Evolutionary conservation across 2,113 vertebrate genomes (phyloP).

Genomic region (Empidonax traillii): DNA sequence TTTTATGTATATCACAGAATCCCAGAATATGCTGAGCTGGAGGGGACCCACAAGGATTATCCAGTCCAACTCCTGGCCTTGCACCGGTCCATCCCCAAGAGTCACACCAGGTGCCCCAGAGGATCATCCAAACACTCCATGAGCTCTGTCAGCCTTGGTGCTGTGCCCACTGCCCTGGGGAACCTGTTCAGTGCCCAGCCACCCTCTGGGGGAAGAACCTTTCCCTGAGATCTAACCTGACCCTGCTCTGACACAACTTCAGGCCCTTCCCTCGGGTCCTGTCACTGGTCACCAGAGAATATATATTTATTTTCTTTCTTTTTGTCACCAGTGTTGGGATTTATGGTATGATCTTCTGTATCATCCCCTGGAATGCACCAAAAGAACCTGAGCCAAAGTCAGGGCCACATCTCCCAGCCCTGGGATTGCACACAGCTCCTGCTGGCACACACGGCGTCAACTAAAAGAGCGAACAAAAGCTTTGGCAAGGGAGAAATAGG

Average conservation of each 20-base stretch:
- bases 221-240: neutral
- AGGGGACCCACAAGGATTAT: neutral
- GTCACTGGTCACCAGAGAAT: neutral
- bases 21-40: neutral
- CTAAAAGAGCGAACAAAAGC: neutral
- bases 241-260: neutral
- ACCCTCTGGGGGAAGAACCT: neutral
- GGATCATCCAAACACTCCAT: neutral
- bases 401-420: neutral
- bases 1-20: neutral
- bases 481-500: neutral
- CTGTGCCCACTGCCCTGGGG: neutral
- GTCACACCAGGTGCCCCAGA: neutral
- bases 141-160: neutral
- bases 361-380: neutral
- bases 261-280: neutral
- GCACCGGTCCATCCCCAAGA: neutral
- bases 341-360: neutral
- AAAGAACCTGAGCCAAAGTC: neutral
- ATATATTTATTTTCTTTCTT: neutral
- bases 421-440: neutral
- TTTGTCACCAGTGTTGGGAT: fast-evolving
- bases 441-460: fast-evolving
- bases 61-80: neutral
- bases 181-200: neutral